These are phyloP conservation scores for cat (Felis catus) DNA, from an alignment of 2,113 vertebrate genomes.

Conservation along the genomic window F.catus_Fca126_mat1.0 CM031427.1:40856501-40857000, in stretches of 20 bases:
- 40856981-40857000: constrained; percentile 89
- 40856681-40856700: not conserved
- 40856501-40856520: not conserved
- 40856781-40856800: not conserved
- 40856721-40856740: no score
- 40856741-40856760: not conserved
- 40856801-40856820: rapidly evolving
- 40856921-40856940: constrained; percentile 97
- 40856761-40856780: no score
- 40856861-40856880: constrained; percentile 1
- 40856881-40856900: constrained; percentile 96
- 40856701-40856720: no score
- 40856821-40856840: not conserved
- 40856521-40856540: not conserved
- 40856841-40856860: not conserved
- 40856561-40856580: not conserved
- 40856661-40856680: not conserved
- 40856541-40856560: not conserved
- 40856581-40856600: not conserved
- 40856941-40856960: constrained; percentile 94
- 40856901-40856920: constrained; percentile 98
- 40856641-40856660: not conserved
- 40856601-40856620: rapidly evolving
- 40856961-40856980: constrained; percentile 95
- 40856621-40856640: not conserved